A percentile compares a stretch with the other conserved stretches of the same genome.
These are phyloP conservation scores for Gadopsis bispinosus DNA, from an alignment of 2,797 vertebrate genomes.

Conservation along the genomic window DNA sequence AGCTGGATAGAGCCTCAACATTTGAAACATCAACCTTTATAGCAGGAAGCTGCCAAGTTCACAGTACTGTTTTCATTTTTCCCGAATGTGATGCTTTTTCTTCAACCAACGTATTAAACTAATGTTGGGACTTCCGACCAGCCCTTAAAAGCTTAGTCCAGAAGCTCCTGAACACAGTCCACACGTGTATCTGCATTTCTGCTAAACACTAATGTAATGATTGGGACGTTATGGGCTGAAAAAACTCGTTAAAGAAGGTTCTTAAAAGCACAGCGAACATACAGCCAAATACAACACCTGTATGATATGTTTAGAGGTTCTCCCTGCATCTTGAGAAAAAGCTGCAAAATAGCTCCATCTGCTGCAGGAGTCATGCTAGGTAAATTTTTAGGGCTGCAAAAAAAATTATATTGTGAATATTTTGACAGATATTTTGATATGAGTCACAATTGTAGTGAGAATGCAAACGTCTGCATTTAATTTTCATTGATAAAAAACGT, in stretches of 20 bases:
- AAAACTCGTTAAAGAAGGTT: background rate
- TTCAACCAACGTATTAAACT: too few relatives aligned
- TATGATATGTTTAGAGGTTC: too few relatives aligned
- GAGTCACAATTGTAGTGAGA: too few relatives aligned
- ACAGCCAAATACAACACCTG: too few relatives aligned
- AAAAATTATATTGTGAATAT: too few relatives aligned
- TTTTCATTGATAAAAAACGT: too few relatives aligned
- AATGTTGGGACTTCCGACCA: background rate
- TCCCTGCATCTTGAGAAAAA: background rate
- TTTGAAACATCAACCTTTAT: background rate
- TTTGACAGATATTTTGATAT: too few relatives aligned
- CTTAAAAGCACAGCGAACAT: background rate
- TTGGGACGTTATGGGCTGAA: background rate
- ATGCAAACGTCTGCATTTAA: too few relatives aligned
- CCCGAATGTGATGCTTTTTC: background rate
- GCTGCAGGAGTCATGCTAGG: too few relatives aligned
- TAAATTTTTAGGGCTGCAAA: too few relatives aligned
- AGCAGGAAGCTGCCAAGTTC: background rate
- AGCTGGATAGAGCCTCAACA: background rate
- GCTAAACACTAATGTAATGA: too few relatives aligned
- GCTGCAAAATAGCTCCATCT: too few relatives aligned
- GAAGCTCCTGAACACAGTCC: background rate
- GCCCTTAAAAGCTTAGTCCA: background rate
- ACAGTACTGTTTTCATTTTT: background rate
- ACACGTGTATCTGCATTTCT: background rate